Conservation (phyloP, 2,113 vertebrate genomes). For the Chlorodrepanis virens region DNA sequence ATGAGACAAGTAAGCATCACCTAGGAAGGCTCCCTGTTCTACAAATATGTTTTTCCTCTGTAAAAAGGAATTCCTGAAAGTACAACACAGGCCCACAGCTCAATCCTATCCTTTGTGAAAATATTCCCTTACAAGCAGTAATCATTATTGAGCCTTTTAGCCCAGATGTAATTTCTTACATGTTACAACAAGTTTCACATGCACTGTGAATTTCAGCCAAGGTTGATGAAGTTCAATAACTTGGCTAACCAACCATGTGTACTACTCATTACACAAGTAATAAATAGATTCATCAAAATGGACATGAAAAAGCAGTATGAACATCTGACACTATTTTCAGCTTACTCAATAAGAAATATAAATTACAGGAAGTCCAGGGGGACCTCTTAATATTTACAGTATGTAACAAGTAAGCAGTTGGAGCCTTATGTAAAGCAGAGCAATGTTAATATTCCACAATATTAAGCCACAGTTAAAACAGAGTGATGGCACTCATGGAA, state of each 20-base stretch:
- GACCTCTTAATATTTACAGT: not conserved
- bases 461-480: not conserved
- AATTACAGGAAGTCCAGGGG: conserved; percentile 11
- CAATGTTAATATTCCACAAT: not conserved
- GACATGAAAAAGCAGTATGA: conserved; percentile 79
- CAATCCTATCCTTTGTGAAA: conserved; percentile 50
- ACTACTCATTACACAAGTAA: conserved; percentile 87
- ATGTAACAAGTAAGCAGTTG: not conserved
- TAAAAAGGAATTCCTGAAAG: not conserved
- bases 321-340: conserved; percentile 71
- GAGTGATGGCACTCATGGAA: not conserved
- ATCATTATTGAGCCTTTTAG: conserved; percentile 87
- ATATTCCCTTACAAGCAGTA: conserved; percentile 76
- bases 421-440: not conserved
- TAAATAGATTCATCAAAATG: conserved; percentile 91
- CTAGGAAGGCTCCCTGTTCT: not conserved
- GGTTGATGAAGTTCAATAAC: conserved; percentile 96
- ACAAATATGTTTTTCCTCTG: not conserved
- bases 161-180: conserved; percentile 81
- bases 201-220: conserved; percentile 84
- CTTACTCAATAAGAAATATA: conserved; percentile 60
- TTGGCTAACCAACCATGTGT: conserved; percentile 90
- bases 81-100: not conserved
- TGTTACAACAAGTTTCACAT: conserved; percentile 85
- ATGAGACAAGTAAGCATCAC: not conserved